Percentiles rank a stretch among this genome's conserved stretches.
These are phyloP conservation scores for Piezodorus guildinii DNA, from an alignment of 1,140 invertebrate genomes.

Conservation along the genomic window DNA sequence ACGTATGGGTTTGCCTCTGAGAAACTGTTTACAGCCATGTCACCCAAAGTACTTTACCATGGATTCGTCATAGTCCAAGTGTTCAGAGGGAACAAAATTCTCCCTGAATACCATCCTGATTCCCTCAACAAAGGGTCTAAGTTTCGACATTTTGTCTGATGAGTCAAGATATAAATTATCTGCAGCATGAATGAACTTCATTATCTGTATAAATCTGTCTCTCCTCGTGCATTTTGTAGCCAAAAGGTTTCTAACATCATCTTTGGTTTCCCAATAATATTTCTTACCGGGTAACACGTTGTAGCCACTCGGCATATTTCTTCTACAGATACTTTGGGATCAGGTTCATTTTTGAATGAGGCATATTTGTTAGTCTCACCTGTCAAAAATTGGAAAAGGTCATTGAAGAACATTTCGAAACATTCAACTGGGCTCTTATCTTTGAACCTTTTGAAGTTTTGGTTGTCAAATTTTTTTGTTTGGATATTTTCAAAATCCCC, in stretches of 20 bases:
- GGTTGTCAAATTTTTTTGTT: background rate
- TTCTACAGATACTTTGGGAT: background rate
- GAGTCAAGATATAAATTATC: background rate
- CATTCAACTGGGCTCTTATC: background rate
- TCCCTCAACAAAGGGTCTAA: background rate
- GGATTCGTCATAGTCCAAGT: background rate
- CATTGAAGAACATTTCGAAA: background rate
- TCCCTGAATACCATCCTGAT: background rate
- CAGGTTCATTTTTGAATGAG: background rate
- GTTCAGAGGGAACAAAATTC: background rate
- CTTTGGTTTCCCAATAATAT: background rate
- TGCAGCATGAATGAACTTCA: background rate
- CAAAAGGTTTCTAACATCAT: background rate
- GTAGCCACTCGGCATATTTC: background rate
- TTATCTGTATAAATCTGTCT: background rate
- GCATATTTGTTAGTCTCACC: background rate
- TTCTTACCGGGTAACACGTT: background rate
- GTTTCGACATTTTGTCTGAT: background rate
- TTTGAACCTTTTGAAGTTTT: background rate
- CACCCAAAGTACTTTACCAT: background rate
- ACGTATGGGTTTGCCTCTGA: constrained; percentile 5
- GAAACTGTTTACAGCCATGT: background rate
- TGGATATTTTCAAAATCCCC: too few relatives aligned
- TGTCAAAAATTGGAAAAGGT: background rate
- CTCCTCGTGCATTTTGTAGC: background rate